Evolutionary conservation across 2,888 invertebrate genomes (phyloP), one percentile per base, ranked within the genome.

Genomic region (Acutogordius australiensis): DNA sequence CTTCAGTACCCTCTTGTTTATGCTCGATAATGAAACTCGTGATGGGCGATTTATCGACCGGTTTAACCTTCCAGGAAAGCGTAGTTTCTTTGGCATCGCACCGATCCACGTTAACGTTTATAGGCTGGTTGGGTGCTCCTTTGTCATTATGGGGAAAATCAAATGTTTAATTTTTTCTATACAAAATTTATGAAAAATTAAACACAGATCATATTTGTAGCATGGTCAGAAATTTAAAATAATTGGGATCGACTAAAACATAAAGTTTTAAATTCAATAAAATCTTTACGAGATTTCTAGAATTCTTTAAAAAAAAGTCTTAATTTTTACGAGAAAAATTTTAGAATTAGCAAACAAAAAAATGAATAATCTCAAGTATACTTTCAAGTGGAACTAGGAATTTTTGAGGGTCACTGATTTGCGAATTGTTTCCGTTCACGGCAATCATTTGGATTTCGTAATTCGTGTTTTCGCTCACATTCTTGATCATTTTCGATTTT

Each of bases 361-460:
- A n/a, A n/a, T n/a, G n/a, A n/a, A n/a, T n/a, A n/a, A n/a, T n/a
- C n/a, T n/a, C n/a, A n/a, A n/a, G n/a, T n/a, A 21, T 28, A 57
- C 58, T 28, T 4, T 57, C 58, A 57, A 57, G 58, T 8, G 58
- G 58, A 28, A 57, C 18, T 23, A 30, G 8, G 30, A 57, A 27
- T 4, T 27, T 30, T 29, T 57, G 28, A 8, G 30, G 18, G 8
- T 57, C 58, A 23, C 58, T 57, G 28, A 29, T 23, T 8, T 28
- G 4, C 28, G 58, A 57, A 23, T 57, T 2, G 23, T 57, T 57
- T 4, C 26, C 58, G 23, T 57, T 57, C 28, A 57, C 23, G 29
- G 58, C 4, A 29, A 57, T 57, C 58, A 57, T 29, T 29, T 57
- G 28, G 26, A 57, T 28, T 30, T 57, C 58, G 30, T 57, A 57